Conservation (phyloP, 2,797 vertebrate genomes). For the Centropyge bicolor region DNA sequence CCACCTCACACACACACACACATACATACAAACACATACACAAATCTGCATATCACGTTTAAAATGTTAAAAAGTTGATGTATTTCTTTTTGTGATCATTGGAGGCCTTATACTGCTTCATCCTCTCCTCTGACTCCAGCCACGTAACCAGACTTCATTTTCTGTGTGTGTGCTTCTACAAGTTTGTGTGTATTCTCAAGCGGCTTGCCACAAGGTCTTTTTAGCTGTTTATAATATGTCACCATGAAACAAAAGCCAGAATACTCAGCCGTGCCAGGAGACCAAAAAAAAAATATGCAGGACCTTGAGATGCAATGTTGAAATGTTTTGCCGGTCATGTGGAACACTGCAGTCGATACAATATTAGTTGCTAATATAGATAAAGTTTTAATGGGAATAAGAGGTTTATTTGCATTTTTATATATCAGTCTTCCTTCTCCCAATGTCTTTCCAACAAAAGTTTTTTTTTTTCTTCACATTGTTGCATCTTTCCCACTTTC, state of each 20-base stretch:
- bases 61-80: neutral
- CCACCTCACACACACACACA: neutral
- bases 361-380: neutral
- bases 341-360: slow-evolving; percentile 16
- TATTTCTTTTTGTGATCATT: neutral
- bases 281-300: slow-evolving; percentile 13
- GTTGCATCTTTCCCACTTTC: slow-evolving; percentile 12
- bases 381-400: neutral
- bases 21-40: neutral
- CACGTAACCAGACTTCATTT: neutral
- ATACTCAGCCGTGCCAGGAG: neutral
- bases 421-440: neutral
- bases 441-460: neutral
- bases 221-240: slow-evolving; percentile 18
- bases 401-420: slow-evolving; percentile 8
- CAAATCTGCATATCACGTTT: slow-evolving; percentile 1
- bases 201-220: slow-evolving; percentile 17
- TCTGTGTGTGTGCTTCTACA: neutral
- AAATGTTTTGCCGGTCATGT: neutral
- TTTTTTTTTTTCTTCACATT: slow-evolving; percentile 34
- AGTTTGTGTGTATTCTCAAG: slow-evolving; percentile 14
- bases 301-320: neutral
- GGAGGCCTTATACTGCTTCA: neutral
- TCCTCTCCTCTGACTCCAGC: neutral
- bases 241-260: slow-evolving; percentile 24